Percentiles rank a stretch among this genome's conserved stretches.
Conservation (phyloP, 2,113 vertebrate species). For the Saguinus midas region DNA sequence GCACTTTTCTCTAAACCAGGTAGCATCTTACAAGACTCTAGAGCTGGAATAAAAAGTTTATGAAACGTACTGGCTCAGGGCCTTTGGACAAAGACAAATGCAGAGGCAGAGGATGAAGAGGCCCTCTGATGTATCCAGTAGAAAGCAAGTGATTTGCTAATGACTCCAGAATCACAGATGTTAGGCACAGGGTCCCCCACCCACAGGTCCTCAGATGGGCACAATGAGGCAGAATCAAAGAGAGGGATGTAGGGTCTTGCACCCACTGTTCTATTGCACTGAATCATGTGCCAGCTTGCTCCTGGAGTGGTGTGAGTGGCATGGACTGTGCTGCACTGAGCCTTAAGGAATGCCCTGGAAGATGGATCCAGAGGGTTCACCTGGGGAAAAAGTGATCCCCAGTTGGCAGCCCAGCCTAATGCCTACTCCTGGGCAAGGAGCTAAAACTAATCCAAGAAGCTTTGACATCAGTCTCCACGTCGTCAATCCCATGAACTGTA, state of each 20-base stretch:
- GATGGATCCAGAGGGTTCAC: background rate
- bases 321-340: background rate
- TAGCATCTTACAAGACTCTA: background rate
- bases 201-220: background rate
- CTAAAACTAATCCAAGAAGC: too few species aligned
- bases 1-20: constrained; percentile 3
- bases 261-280: background rate
- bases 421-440: background rate
- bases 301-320: too few species aligned
- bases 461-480: background rate
- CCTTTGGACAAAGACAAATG: constrained; percentile 10
- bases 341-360: background rate
- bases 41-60: background rate
- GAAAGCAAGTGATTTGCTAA: background rate
- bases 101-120: background rate
- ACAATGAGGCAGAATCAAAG: background rate
- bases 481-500: constrained; percentile 22
- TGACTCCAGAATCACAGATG: background rate
- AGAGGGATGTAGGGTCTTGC: background rate
- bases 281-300: background rate
- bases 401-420: background rate
- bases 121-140: background rate
- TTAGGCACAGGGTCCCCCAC: background rate
- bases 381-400: background rate
- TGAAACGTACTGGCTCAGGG: constrained; percentile 16